Percentiles rank a stretch among this genome's conserved stretches.
These are phyloP conservation scores for Ginglymostoma cirratum DNA, from an alignment of 2,113 vertebrate genomes.

Conservation along the genomic window DNA sequence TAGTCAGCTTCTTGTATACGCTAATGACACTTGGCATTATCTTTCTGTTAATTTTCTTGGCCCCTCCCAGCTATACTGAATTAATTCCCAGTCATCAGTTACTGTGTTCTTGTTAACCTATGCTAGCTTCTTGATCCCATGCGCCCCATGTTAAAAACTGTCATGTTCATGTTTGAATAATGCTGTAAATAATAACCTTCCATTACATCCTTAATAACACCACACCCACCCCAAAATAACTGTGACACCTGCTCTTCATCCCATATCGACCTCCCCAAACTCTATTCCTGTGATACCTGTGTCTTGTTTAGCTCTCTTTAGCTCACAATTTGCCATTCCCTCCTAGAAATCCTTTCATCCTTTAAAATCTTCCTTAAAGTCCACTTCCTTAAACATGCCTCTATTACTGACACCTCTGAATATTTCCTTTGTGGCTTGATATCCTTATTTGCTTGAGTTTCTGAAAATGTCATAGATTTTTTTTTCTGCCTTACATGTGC, in stretches of 20 bases:
- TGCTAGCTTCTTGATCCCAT: not conserved
- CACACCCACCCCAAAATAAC: not conserved
- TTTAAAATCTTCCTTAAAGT: not conserved
- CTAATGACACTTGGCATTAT: not conserved
- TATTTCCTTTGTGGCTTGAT: not conserved
- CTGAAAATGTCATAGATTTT: not conserved
- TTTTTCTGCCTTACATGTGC: not conserved
- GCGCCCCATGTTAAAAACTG: not conserved
- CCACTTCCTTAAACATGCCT: not conserved
- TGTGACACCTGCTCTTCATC: not conserved
- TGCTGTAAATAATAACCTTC: not conserved
- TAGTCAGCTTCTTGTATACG: not conserved
- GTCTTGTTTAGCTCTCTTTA: not conserved
- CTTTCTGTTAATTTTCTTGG: slow-evolving; percentile 31
- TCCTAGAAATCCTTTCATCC: not conserved
- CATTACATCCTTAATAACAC: not conserved
- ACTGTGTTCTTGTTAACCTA: not conserved
- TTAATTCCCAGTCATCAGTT: not conserved
- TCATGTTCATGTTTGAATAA: not conserved
- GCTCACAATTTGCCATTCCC: not conserved
- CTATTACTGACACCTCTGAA: not conserved
- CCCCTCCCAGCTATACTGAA: not conserved
- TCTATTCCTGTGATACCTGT: not conserved
- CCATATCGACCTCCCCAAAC: not conserved
- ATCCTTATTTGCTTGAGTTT: not conserved